A percentile compares a stretch with the other conserved stretches of the same genome.
Conservation (phyloP, 2,797 vertebrate species). For the Diplodus puntazzo region DNA sequence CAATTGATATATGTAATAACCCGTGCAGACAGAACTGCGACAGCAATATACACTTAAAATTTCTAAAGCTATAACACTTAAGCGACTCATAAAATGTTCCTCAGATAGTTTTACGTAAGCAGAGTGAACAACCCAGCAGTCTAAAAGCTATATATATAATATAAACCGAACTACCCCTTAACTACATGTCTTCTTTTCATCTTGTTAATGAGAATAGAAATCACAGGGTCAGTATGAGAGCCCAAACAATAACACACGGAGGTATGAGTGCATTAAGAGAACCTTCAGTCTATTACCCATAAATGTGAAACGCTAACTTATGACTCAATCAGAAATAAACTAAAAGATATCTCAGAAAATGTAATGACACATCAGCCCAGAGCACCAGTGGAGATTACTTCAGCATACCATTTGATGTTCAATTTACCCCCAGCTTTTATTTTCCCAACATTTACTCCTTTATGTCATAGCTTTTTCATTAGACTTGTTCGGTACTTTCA, state of each 20-base stretch:
- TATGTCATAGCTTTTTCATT: conserved; percentile 39
- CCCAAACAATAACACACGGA: not conserved
- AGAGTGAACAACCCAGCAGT: not conserved
- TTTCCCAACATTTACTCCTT: conserved; percentile 32
- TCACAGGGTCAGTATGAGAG: not conserved
- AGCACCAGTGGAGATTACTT: conserved; percentile 1
- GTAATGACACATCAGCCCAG: conserved; percentile 8
- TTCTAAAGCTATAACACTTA: not conserved
- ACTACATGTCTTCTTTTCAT: not conserved
- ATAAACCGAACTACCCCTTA: not conserved
- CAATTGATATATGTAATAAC: not conserved
- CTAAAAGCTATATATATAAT: not conserved
- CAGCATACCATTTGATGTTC: conserved; percentile 13
- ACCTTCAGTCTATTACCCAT: not conserved
- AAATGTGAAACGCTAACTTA: not conserved
- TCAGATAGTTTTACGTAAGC: too few species aligned
- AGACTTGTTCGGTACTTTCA: conserved; percentile 34
- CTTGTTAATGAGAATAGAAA: not conserved
- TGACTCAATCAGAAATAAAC: conserved; percentile 1
- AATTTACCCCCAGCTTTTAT: conserved; percentile 26
- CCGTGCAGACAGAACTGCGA: not conserved
- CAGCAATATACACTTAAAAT: not conserved
- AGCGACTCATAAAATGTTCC: not conserved
- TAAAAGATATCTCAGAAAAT: conserved; percentile 12
- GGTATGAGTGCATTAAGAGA: not conserved